These are phyloP conservation scores for Bos javanicus DNA, from an alignment of 2,113 vertebrate species.

Conservation along the genomic window DNA sequence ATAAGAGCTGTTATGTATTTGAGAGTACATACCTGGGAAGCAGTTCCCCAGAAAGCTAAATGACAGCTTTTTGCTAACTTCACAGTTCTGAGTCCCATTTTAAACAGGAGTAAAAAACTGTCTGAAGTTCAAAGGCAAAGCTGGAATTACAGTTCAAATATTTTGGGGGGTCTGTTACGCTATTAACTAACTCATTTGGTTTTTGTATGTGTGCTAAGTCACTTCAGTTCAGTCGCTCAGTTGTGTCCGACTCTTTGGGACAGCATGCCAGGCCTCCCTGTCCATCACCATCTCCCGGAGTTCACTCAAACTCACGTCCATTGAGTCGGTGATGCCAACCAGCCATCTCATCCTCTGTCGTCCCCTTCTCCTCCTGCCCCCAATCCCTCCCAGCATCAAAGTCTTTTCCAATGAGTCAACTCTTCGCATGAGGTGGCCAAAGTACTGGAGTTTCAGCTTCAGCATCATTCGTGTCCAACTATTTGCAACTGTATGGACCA, in stretches of 20 bases:
- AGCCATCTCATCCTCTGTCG: no score
- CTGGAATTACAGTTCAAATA: conserved; percentile 5
- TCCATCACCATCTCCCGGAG: no score
- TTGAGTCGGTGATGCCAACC: no score
- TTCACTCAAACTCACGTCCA: no score
- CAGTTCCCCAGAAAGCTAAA: background rate
- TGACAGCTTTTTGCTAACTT: background rate
- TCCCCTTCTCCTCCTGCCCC: no score
- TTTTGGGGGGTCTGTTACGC: background rate
- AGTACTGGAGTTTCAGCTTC: no score
- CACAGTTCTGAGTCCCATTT: background rate
- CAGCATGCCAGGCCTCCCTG: no score
- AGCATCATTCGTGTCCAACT: background rate
- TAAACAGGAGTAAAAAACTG: background rate
- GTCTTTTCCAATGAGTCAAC: no score
- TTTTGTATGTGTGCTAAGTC: background rate
- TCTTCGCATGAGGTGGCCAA: no score
- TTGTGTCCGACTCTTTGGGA: background rate
- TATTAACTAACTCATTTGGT: background rate
- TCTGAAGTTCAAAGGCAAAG: background rate
- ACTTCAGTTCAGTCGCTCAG: background rate
- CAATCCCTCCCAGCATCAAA: no score
- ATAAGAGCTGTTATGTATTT: background rate
- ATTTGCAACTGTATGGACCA: rapidly evolving
- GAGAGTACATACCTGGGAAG: background rate